Evolutionary conservation across 2,888 invertebrate genomes (phyloP).

Genomic region (Ochlodes sylvanus): DNA sequence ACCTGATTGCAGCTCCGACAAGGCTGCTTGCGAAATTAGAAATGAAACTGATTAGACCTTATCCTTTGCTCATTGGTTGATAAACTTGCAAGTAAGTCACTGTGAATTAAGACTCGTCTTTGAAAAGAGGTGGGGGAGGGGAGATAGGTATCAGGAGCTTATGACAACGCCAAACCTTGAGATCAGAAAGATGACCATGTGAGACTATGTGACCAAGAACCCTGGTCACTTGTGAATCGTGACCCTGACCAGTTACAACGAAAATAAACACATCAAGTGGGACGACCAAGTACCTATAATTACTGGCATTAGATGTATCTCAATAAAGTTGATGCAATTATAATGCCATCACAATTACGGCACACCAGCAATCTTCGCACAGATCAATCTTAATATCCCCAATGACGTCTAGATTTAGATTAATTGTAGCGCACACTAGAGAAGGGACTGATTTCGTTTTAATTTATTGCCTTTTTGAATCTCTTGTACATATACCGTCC

Average conservation of each 20-base stretch:
- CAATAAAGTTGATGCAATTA: slow-evolving; percentile 20
- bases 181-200: no score
- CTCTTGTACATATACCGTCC: no score
- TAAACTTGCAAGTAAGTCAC: not conserved
- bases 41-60: slow-evolving; percentile 16
- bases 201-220: not conserved
- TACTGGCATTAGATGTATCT: slow-evolving; percentile 10
- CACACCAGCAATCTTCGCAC: slow-evolving; percentile 5
- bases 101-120: no score
- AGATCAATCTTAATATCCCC: slow-evolving; percentile 22
- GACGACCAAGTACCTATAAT: slow-evolving; percentile 2
- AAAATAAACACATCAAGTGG: slow-evolving; percentile 17
- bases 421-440: slow-evolving; percentile 3
- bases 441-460: not conserved
- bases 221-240: not conserved
- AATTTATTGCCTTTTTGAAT: not conserved
- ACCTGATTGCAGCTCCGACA: slow-evolving; percentile 9
- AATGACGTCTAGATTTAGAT: slow-evolving; percentile 21
- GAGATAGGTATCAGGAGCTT: no score
- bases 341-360: slow-evolving; percentile 26
- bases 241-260: not conserved
- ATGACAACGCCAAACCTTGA: no score
- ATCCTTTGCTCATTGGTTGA: slow-evolving; percentile 12
- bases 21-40: slow-evolving; percentile 27
- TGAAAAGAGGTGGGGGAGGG: no score